Percentiles rank a stretch among this genome's conserved stretches.
Conservation (phyloP, 1,140 invertebrate species). For the Sinonovacula constricta region DNA sequence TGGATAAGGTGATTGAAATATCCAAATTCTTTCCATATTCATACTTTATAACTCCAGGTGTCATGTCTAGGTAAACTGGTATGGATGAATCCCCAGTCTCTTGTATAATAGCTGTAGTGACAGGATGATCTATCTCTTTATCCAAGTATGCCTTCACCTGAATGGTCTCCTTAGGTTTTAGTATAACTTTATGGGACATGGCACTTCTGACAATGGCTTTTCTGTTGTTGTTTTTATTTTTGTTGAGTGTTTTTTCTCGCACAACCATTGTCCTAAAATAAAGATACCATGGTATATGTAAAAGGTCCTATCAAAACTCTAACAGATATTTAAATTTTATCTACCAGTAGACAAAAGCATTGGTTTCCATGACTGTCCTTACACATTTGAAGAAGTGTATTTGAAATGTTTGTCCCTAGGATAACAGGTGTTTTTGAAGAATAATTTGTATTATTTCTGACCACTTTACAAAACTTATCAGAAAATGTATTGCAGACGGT, state of each 20-base stretch:
- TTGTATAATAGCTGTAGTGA: slow-evolving; percentile 22
- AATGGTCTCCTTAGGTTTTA: slow-evolving; percentile 20
- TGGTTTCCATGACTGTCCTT: slow-evolving; percentile 9
- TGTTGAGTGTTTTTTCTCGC: slow-evolving; percentile 9
- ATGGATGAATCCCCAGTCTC: not conserved
- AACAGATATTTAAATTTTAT: too few species aligned
- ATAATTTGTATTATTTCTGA: slow-evolving; percentile 39
- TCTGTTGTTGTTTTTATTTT: slow-evolving; percentile 10
- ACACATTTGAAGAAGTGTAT: slow-evolving; percentile 1
- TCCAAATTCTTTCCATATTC: not conserved
- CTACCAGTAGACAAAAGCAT: too few species aligned
- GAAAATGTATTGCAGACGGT: too few species aligned
- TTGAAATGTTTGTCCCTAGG: slow-evolving; percentile 25
- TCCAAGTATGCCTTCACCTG: not conserved
- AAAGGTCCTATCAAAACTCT: slow-evolving; percentile 16
- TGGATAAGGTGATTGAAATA: not conserved
- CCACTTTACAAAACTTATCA: too few species aligned
- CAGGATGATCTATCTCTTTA: not conserved
- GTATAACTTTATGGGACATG: slow-evolving; percentile 4
- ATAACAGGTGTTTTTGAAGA: slow-evolving; percentile 28
- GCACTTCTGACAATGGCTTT: slow-evolving; percentile 20
- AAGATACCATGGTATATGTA: slow-evolving; percentile 22
- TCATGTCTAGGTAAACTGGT: slow-evolving; percentile 2
- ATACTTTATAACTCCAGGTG: not conserved
- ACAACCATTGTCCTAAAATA: slow-evolving; percentile 22